phyloP scores from a whole-genome alignment of 1,140 invertebrate genomes.

The Lepidurus apus region DNA sequence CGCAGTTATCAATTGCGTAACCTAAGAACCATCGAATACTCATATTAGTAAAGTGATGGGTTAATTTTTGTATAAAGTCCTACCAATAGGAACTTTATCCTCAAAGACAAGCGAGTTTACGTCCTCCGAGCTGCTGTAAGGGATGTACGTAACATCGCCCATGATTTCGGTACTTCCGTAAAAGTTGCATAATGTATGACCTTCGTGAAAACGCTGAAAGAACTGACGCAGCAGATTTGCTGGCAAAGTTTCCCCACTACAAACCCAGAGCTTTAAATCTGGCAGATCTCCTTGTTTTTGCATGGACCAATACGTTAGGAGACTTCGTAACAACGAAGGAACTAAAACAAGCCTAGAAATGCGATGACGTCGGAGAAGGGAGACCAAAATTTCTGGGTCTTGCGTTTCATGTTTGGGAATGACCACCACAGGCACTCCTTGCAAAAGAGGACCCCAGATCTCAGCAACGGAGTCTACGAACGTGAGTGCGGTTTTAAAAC shows the following conservation, averaged over 20 bases:
- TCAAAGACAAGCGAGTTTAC: slow-evolving; percentile 49
- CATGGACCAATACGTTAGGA: slow-evolving; percentile 61
- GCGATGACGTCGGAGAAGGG: slow-evolving; percentile 60
- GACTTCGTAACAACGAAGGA: slow-evolving; percentile 68
- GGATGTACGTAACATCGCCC: slow-evolving; percentile 69
- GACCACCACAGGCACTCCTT: slow-evolving; percentile 60
- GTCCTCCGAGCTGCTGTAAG: slow-evolving; percentile 50
- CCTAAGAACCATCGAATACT: slow-evolving; percentile 46
- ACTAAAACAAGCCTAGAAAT: slow-evolving; percentile 72
- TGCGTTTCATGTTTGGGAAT: slow-evolving; percentile 63
- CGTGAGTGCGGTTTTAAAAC: slow-evolving; percentile 81
- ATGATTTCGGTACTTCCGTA: slow-evolving; percentile 85
- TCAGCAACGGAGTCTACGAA: slow-evolving; percentile 83
- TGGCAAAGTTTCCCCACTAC: slow-evolving; percentile 70
- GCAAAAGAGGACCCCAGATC: slow-evolving; percentile 75
- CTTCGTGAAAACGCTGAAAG: slow-evolving; percentile 58
- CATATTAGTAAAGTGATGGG: not conserved
- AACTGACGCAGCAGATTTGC: slow-evolving; percentile 62
- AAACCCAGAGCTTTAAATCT: slow-evolving; percentile 67
- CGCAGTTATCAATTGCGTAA: slow-evolving; percentile 66
- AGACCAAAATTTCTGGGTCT: slow-evolving; percentile 65
- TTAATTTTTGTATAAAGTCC: slow-evolving; percentile 37
- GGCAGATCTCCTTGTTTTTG: slow-evolving; percentile 45
- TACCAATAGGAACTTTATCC: slow-evolving; percentile 73
- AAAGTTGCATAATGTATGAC: slow-evolving; percentile 69